Conservation (phyloP, 2,113 vertebrate species). For the Xiphophorus hellerii region DNA sequence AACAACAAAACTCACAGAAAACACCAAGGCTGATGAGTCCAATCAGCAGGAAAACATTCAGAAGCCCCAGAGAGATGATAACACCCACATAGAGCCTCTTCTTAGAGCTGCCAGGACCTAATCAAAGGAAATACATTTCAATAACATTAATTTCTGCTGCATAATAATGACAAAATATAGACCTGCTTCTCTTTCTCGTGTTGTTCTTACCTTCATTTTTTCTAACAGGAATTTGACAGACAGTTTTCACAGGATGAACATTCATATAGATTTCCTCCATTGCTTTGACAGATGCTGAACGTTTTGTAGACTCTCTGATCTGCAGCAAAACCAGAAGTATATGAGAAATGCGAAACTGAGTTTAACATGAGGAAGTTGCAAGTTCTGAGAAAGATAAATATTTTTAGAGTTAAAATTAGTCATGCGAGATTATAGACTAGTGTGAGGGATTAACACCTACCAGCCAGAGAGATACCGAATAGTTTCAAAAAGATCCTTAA, state of each 20-base stretch:
- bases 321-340: not conserved
- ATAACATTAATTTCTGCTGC: not conserved
- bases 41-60: slow-evolving; percentile 32
- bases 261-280: not conserved
- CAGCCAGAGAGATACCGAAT: too few relatives aligned
- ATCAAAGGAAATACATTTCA: not conserved
- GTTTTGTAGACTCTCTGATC: not conserved
- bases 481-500: too few relatives aligned
- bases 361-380: not conserved
- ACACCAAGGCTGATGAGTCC: slow-evolving; percentile 27
- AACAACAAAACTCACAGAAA: not conserved
- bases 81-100: not conserved
- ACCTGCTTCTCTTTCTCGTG: not conserved
- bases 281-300: not conserved
- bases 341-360: not conserved
- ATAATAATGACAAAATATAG: not conserved
- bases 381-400: not conserved
- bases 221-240: not conserved
- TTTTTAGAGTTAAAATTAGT: not conserved
- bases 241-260: not conserved
- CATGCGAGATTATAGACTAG: too few relatives aligned
- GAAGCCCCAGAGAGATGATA: slow-evolving; percentile 20
- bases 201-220: not conserved
- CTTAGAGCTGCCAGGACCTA: not conserved
- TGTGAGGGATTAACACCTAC: too few relatives aligned